Evolutionary conservation across 2,113 vertebrate genomes (phyloP), one percentile per base, ranked within the genome.

Genomic region (Mirza zaza): DNA sequence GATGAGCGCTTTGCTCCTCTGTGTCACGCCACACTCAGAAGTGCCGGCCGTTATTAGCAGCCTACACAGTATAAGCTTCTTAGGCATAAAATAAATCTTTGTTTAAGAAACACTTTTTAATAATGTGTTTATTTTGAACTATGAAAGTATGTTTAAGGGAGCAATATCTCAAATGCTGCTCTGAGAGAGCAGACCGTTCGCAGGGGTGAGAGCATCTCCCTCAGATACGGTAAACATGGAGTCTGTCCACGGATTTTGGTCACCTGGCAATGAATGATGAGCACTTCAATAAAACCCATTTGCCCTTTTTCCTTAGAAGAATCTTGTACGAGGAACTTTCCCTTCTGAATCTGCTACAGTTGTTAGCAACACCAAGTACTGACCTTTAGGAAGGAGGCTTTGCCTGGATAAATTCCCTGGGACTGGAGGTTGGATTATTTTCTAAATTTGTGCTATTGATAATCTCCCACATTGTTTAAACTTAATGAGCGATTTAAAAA

Each of bases 31-130:
- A 21, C 1, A 1, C 61, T 79, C 80, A 57, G 48, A 32, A 67
- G 85, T 5, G 15, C 34, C 68, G 61, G 48, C 23, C 57, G 52
- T 39, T 77, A 17, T 55, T 70, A 17, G 8, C 4, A 5, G 14
- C 3, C 52, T 80, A 79, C 48, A 9, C 8, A 2, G 63, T 89
- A 75, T 42, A 65, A 68, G 70, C 52, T 50, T 94, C 63, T 91
- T 36, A 27, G 61, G 73, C 61, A 57, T 88, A 77, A 83, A 92
- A 84, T 27, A 79, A 90, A 77, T 88, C 20, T 42, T 68, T 71
- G 34, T 50, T 48, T 36, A 42, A 76, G 91, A 71, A 67, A 65
- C 23, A 3, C 87, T 79, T 77, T 76, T 52, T 17, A 63, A 36
- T 55, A 1, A 23, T 42, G 61, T 25, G 67, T 89, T 94, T 42